These are phyloP conservation scores for Drosophila pandora DNA, from an alignment of 1,140 invertebrate species.

Conservation along the genomic window DNA sequence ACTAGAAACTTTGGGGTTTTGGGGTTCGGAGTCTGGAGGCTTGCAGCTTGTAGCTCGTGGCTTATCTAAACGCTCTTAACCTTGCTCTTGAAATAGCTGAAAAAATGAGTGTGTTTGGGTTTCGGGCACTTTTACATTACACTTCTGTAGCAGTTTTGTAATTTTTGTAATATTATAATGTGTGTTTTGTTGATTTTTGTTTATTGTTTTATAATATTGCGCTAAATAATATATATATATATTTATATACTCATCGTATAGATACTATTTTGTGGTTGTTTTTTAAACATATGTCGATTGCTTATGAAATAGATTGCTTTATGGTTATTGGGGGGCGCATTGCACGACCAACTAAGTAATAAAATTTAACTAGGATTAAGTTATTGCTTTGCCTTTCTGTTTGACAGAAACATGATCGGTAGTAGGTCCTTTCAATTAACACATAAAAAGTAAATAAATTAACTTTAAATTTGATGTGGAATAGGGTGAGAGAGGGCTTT, in stretches of 20 bases:
- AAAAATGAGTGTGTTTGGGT: slow-evolving; percentile 30
- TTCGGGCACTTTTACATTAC: slow-evolving; percentile 28
- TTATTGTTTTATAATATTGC: slow-evolving; percentile 68
- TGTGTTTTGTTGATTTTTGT: slow-evolving; percentile 10
- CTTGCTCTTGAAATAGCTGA: slow-evolving; percentile 71
- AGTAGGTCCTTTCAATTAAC: slow-evolving; percentile 27
- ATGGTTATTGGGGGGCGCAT: slow-evolving; percentile 38
- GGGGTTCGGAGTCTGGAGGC: slow-evolving; percentile 2
- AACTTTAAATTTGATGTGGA: slow-evolving; percentile 46
- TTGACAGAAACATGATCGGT: slow-evolving; percentile 69
- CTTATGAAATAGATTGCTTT: slow-evolving; percentile 48
- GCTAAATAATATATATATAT: slow-evolving; percentile 72
- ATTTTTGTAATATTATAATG: slow-evolving; percentile 1
- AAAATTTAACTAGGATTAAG: slow-evolving; percentile 67
- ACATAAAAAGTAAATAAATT: slow-evolving; percentile 35
- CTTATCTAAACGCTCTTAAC: slow-evolving; percentile 62
- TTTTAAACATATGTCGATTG: slow-evolving; percentile 58
- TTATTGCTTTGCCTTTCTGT: slow-evolving; percentile 59
- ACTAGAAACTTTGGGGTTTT: slow-evolving; percentile 13
- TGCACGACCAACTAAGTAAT: slow-evolving; percentile 64
- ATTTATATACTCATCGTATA: slow-evolving; percentile 45
- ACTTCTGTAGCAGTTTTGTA: neutral
- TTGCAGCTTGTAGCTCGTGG: neutral
- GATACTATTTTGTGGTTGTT: slow-evolving; percentile 50
- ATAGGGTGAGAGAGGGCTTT: slow-evolving; percentile 41